These are phyloP conservation scores for Nestor notabilis DNA, from an alignment of 2,113 vertebrate species.

Conservation along the genomic window DNA sequence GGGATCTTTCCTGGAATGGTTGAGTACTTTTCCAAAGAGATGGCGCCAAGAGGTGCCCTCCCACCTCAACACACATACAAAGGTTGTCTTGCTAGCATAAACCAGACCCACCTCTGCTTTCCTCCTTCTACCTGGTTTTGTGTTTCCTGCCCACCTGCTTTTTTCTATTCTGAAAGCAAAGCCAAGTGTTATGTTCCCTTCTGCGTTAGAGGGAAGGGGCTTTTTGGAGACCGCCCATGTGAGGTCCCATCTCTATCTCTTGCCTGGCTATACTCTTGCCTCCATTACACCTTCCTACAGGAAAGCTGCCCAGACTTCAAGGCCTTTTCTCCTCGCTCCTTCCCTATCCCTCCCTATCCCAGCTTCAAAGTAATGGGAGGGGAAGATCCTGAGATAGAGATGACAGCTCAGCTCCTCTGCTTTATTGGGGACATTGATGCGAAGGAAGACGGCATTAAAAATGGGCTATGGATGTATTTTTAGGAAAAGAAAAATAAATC, in stretches of 20 bases:
- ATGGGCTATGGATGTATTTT: constrained; percentile 55
- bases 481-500: constrained; percentile 31
- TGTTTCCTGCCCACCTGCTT: constrained; percentile 11
- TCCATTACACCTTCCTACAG: not conserved
- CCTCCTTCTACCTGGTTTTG: not conserved
- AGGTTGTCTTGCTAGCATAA: not conserved
- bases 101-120: not conserved
- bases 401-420: constrained; percentile 29
- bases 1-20: not conserved
- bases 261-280: not conserved
- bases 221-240: not conserved
- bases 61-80: not conserved
- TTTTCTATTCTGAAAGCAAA: constrained; percentile 29
- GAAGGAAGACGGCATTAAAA: constrained; percentile 42
- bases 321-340: not conserved
- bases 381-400: constrained; percentile 9
- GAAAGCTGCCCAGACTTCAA: not conserved
- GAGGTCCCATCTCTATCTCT: not conserved
- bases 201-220: not conserved
- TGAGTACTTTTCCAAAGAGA: constrained; percentile 38
- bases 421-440: constrained; percentile 27
- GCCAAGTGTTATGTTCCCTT: not conserved
- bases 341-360: not conserved
- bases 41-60: not conserved
- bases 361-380: constrained; percentile 5